phyloP scores from a whole-genome alignment of 2,888 invertebrate genomes.

The Agrenia bidenticulata region DNA sequence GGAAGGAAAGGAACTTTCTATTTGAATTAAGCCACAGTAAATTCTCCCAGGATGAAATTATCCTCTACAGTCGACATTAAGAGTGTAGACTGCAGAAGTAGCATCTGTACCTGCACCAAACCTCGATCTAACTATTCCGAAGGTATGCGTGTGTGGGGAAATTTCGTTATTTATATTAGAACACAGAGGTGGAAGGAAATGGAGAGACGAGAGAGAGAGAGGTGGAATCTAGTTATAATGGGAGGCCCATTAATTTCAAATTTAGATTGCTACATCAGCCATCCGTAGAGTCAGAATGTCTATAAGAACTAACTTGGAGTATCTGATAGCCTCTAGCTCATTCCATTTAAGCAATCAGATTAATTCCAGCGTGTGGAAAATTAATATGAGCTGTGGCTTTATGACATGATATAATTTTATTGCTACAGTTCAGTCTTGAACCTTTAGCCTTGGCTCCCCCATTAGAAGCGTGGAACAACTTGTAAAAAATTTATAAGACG shows the following conservation, averaged over 20 bases:
- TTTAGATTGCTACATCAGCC: constrained; percentile 32
- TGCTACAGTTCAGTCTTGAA: constrained; percentile 1
- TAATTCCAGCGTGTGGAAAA: constrained; percentile 50
- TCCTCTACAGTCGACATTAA: no score
- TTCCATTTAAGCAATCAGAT: constrained; percentile 43
- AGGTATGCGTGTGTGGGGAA: neutral
- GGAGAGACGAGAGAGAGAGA: neutral
- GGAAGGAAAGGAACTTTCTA: constrained; percentile 19
- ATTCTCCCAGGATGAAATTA: constrained; percentile 7
- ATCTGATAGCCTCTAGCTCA: constrained; percentile 11
- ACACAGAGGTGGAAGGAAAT: constrained; percentile 5
- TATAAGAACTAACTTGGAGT: neutral
- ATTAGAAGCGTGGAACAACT: no score
- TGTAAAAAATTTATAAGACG: no score
- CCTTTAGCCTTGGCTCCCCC: neutral
- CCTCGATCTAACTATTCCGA: constrained; percentile 7
- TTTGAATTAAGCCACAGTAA: constrained; percentile 21
- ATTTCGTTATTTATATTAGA: neutral
- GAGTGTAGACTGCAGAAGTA: constrained; percentile 11
- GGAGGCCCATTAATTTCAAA: constrained; percentile 48
- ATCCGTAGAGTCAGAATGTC: neutral
- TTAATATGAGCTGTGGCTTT: constrained; percentile 51
- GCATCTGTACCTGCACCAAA: constrained; percentile 24
- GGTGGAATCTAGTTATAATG: constrained; percentile 38
- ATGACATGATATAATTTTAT: constrained; percentile 36